Base-by-base conservation (phyloP, 1,140 invertebrate genomes). In the Cyphomyrmex costatus region DNA sequence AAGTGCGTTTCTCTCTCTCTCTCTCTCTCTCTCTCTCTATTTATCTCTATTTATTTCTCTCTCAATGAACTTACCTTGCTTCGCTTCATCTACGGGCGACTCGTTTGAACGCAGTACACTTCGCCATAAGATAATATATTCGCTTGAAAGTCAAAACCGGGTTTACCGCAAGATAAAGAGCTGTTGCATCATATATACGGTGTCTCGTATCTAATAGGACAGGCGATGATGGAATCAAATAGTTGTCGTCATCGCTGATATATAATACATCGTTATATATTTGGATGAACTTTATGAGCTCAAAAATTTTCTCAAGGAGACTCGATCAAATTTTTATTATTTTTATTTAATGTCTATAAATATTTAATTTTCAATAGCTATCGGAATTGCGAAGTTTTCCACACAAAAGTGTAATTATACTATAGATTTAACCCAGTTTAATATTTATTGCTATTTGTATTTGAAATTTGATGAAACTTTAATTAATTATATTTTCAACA, bases 81-180 rank as follows among this genome's bases (percentile, higher is more conserved):
- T 83, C 27, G 53, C 7, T 73, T 60, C 30, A 42, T 53, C n/a
- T 42, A 79, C 66, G 61, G 77, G 56, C 27, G 12, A 53, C 24
- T 61, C 19, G 73, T 8, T 73, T 46, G 19, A 85, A 36, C 51
- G 85, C 36, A 61, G 24, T 60, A 27, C 33, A 19, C n/a, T 79
- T 60, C 16, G 21, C 21, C 27, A 42, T 60, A 58, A 70, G 58
- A 88, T 85, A 88, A 14, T 36, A 33, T 79, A 58, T 88, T 58
- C 56, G 86, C 53, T 89, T 63, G 84, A 86, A 77, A 89, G 84
- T 89, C 76, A 53, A 88, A 89, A 89, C 73, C 51, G 71, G 84
- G 77, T 89, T 86, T 85, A 73, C 65, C 63, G 46, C 65, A 24
- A 86, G 85, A 89, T 89, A 89, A 90, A 78, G 51, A 56, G 65